A percentile compares a stretch with the other conserved stretches of the same genome.
Conservation (phyloP, 2,113 vertebrate species). For the Malurus elegans region DNA sequence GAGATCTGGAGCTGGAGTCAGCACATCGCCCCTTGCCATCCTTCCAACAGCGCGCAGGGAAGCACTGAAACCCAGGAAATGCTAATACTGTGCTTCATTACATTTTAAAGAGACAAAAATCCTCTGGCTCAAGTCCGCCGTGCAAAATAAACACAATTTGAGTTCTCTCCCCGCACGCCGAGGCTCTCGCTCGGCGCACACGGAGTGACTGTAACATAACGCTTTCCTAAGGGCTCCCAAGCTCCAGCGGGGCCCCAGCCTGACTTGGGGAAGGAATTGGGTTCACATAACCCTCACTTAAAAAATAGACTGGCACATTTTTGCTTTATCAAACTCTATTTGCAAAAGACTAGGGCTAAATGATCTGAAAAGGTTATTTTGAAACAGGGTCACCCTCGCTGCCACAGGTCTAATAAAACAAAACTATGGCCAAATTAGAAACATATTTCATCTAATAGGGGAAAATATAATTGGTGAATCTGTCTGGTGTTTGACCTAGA, state of each 20-base stretch:
- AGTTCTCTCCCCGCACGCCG: neutral
- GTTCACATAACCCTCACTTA: constrained; percentile 43
- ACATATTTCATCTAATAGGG: constrained; percentile 72
- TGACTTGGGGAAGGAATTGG: neutral
- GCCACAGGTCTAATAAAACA: constrained; percentile 76
- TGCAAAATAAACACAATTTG: neutral
- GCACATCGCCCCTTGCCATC: rapidly evolving
- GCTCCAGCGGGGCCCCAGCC: constrained; percentile 20
- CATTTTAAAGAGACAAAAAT: constrained; percentile 5
- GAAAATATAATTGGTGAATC: constrained; percentile 71
- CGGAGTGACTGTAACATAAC: neutral
- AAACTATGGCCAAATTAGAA: constrained; percentile 73
- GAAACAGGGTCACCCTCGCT: constrained; percentile 43
- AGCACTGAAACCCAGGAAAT: neutral
- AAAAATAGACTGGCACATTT: constrained; percentile 40
- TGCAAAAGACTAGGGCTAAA: constrained; percentile 15
- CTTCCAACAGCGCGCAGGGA: neutral
- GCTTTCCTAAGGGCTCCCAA: neutral
- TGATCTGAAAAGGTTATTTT: constrained; percentile 58
- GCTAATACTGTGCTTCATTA: neutral
- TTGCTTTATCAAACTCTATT: constrained; percentile 33
- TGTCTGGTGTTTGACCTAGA: constrained; percentile 72
- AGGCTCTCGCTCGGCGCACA: rapidly evolving
- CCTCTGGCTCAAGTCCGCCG: neutral
- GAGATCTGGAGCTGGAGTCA: neutral